Evolutionary conservation across 2,113 vertebrate species (phyloP).

Genomic region (Passer domesticus): DNA sequence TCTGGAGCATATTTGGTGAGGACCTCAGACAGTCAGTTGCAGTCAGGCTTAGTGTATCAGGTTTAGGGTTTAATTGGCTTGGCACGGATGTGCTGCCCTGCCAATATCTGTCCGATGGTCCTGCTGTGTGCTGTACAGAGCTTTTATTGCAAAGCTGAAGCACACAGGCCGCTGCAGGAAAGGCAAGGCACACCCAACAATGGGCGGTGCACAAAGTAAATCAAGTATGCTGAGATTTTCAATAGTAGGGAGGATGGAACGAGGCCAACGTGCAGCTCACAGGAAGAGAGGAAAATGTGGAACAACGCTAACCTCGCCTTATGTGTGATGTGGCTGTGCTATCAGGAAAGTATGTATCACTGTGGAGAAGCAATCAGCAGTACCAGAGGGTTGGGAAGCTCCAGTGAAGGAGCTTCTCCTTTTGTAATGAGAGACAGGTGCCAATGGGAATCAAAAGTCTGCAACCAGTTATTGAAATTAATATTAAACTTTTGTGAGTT

Average conservation of each 20-base stretch:
- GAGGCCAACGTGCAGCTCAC: fast-evolving
- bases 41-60: conserved; percentile 9
- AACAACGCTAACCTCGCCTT: background rate
- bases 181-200: background rate
- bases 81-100: background rate
- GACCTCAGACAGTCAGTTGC: conserved; percentile 4
- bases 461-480: conserved; percentile 30
- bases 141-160: background rate
- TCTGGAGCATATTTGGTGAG: background rate
- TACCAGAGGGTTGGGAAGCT: background rate
- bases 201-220: background rate
- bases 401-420: background rate
- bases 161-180: background rate
- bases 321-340: background rate
- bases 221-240: background rate
- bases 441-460: background rate
- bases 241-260: background rate
- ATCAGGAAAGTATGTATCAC: background rate
- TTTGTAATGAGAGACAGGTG: background rate
- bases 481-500: conserved; percentile 1
- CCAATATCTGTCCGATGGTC: background rate
- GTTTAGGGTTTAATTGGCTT: conserved; percentile 28
- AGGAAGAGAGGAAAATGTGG: background rate
- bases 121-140: background rate
- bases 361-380: background rate